A percentile compares a stretch with the other conserved stretches of the same genome.
Evolutionary conservation across 2,113 vertebrate genomes (phyloP).

Genomic region (Numida meleagris): DNA sequence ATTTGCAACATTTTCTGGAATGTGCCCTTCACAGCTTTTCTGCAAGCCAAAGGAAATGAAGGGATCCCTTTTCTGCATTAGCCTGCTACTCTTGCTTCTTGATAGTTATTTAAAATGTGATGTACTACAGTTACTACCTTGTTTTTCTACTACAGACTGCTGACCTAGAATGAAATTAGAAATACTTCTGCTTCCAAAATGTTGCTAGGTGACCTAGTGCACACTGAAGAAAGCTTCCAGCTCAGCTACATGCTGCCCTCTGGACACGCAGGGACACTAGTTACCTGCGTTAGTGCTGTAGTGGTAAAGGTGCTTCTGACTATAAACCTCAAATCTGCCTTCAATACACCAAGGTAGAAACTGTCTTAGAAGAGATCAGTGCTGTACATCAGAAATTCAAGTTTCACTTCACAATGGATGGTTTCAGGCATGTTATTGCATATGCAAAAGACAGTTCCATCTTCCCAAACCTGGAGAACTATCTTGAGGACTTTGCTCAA

Average conservation of each 20-base stretch:
- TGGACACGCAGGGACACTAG: fast-evolving
- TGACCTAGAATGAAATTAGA: background rate
- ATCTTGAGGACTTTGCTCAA: background rate
- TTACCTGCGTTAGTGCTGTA: fast-evolving
- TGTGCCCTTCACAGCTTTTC: background rate
- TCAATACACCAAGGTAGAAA: background rate
- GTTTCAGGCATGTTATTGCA: background rate
- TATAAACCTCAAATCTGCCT: background rate
- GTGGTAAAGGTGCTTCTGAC: fast-evolving
- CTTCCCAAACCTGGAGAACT: background rate
- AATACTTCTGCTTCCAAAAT: background rate
- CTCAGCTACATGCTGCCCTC: background rate
- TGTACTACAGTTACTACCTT: background rate
- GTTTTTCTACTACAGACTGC: background rate
- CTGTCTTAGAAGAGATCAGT: background rate
- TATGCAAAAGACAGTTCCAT: background rate
- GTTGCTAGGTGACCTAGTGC: background rate
- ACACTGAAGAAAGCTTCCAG: background rate
- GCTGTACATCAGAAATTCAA: background rate
- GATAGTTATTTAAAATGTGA: background rate
- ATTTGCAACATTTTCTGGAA: background rate
- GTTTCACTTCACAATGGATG: background rate
- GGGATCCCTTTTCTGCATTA: background rate
- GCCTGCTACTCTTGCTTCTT: background rate
- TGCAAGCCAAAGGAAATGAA: background rate